Percentiles rank a stretch among this genome's conserved stretches.
phyloP scores from a whole-genome alignment of 2,797 vertebrate species.

The Podargus strigoides region DNA sequence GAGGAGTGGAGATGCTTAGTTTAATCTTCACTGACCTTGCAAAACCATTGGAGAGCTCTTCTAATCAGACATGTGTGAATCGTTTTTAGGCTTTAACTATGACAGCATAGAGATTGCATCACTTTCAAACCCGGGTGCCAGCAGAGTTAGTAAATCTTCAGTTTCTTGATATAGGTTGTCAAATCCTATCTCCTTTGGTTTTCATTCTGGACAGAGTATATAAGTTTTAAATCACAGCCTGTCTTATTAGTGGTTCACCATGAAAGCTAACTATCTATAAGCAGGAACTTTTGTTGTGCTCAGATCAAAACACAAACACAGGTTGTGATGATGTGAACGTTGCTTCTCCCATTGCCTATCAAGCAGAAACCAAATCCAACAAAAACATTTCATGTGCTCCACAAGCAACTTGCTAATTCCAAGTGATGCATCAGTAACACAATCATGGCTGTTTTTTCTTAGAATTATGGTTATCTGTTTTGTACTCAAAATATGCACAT shows the following conservation, averaged over 20 bases:
- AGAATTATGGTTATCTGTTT: constrained; percentile 68
- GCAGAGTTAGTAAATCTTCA: constrained; percentile 12
- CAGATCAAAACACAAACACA: background rate
- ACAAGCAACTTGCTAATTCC: constrained; percentile 46
- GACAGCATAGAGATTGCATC: background rate
- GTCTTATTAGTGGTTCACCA: background rate
- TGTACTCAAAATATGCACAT: constrained; percentile 68
- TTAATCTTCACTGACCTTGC: background rate
- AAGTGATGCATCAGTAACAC: constrained; percentile 43
- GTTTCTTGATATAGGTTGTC: background rate
- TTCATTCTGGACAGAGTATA: background rate
- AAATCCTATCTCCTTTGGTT: background rate
- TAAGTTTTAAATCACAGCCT: constrained; percentile 1
- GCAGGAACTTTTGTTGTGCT: background rate
- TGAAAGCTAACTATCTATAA: background rate
- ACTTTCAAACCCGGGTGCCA: background rate
- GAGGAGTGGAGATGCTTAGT: background rate
- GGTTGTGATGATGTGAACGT: background rate
- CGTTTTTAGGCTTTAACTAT: background rate
- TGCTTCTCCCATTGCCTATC: background rate
- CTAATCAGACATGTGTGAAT: background rate
- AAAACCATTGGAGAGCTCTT: background rate
- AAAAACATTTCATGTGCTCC: constrained; percentile 13
- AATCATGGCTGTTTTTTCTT: constrained; percentile 47
- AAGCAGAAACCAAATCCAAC: constrained; percentile 29